Percentiles rank a stretch among this genome's conserved stretches.
Evolutionary conservation across 2,113 vertebrate species (phyloP).

Genomic region (Carlito syrichta): DNA sequence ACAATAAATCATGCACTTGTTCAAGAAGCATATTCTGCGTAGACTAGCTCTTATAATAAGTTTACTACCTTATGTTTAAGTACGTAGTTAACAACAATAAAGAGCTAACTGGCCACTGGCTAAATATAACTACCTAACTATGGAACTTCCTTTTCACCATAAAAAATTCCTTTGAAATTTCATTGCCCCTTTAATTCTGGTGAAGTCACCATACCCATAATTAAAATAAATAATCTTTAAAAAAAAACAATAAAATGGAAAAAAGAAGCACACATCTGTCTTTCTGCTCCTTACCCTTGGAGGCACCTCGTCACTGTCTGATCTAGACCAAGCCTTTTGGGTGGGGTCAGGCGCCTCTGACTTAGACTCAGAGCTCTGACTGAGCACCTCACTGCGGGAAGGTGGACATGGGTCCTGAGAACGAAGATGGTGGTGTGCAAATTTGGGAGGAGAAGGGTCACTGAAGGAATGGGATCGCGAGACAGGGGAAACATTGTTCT

Average conservation of each 20-base stretch:
- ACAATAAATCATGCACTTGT: background rate
- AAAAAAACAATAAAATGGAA: slow-evolving; percentile 59
- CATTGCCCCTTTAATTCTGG: slow-evolving; percentile 53
- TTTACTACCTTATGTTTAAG: background rate
- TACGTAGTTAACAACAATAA: background rate
- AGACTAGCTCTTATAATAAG: background rate
- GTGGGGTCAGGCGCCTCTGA: slow-evolving; percentile 85
- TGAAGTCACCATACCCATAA: slow-evolving; percentile 70
- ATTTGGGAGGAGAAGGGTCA: slow-evolving; percentile 93
- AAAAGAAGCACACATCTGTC: slow-evolving; percentile 78
- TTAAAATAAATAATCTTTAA: slow-evolving; percentile 17
- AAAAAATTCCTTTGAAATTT: slow-evolving; percentile 26
- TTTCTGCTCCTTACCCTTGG: slow-evolving; percentile 94
- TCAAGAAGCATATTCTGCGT: background rate
- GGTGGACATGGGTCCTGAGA: slow-evolving; percentile 91
- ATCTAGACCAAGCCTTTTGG: slow-evolving; percentile 90
- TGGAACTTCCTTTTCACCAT: background rate
- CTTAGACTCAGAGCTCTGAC: slow-evolving; percentile 89
- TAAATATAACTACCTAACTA: background rate
- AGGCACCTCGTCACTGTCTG: slow-evolving; percentile 93
- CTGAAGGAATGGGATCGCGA: slow-evolving; percentile 93
- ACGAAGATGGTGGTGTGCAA: slow-evolving; percentile 95
- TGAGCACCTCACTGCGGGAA: slow-evolving; percentile 92
- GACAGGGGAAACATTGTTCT: slow-evolving; percentile 92
- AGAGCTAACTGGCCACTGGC: background rate